A percentile compares a stretch with the other conserved stretches of the same genome.
These are phyloP conservation scores for Archocentrus centrarchus DNA, from an alignment of 2,113 vertebrate species.

Conservation along the genomic window DNA sequence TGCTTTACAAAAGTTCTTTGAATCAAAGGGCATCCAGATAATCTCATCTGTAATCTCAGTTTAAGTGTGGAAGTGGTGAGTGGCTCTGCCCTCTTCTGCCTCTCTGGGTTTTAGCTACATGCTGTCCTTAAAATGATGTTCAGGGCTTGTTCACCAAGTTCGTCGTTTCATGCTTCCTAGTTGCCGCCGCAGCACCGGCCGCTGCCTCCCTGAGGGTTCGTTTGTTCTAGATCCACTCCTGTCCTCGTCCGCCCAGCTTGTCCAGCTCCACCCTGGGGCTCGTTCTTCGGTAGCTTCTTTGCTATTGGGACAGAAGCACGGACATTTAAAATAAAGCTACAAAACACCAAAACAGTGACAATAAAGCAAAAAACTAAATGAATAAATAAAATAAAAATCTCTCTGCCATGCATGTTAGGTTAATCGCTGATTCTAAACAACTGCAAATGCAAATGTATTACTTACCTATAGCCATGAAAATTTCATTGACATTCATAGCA, in stretches of 20 bases:
- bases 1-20: slow-evolving; percentile 69
- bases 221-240: slow-evolving; percentile 93
- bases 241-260: slow-evolving; percentile 84
- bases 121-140: slow-evolving; percentile 62
- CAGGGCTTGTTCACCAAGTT: slow-evolving; percentile 67
- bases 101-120: slow-evolving; percentile 64
- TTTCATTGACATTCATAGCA: slow-evolving; percentile 96
- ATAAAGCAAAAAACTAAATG: neutral
- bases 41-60: slow-evolving; percentile 75
- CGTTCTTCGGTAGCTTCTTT: slow-evolving; percentile 95
- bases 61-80: slow-evolving; percentile 83
- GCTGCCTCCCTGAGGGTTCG: slow-evolving; percentile 84
- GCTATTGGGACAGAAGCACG: slow-evolving; percentile 75
- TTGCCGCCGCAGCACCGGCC: slow-evolving; percentile 88
- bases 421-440: neutral
- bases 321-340: neutral
- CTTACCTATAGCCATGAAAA: slow-evolving; percentile 97
- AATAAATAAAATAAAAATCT: neutral
- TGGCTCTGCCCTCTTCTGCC: slow-evolving; percentile 64
- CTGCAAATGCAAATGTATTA: neutral
- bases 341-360: neutral
- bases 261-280: slow-evolving; percentile 86
- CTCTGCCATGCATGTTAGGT: neutral
- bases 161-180: slow-evolving; percentile 83
- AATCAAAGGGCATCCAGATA: slow-evolving; percentile 71